Base-by-base conservation (phyloP, 1,140 invertebrate species). In the Drosophila yakuba region DNA sequence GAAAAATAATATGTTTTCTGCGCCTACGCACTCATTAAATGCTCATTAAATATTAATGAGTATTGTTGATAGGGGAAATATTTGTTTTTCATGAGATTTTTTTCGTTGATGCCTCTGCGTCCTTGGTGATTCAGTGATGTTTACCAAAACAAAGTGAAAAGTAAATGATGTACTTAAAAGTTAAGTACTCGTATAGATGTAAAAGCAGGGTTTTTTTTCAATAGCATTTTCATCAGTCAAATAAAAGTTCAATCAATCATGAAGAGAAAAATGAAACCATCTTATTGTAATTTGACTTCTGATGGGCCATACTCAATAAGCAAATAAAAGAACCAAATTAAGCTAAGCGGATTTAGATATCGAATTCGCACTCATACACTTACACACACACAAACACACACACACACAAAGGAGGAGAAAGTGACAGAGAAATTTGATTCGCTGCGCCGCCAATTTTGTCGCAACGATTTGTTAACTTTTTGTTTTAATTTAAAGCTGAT, bases 11-110 rank as follows among this genome's bases (percentile, higher is more conserved):
- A 50, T 57, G 32, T 69, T 69, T 38, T 71, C 12, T 50, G 10
- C 43, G 17, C 43, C 66, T 14, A 58, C 52, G 68, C 68, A 48
- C 66, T 58, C 68, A 71, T 71, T 72, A 41, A 71, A 50, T 20
- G 44, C 28, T 50, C 41, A 72, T 72, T 72, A 58, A 71, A 71
- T 72, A 71, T 71, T 72, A 72, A 72, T 72, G 52, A 67, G 43
- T 45, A 36, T 25, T 41, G n/a, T 20, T 71, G 43, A 71, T 48
- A 39, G 51, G 36, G 15, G n/a, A 35, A 56, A 69, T 56, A 35
- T 39, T 47, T 55, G 50, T 69, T 69, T 68, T 56, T 39, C 38
- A 44, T 56, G 48, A 3, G 32, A 39, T 50, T 62, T 50, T 59
- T 23, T 59, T 7, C 3, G 3, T 36, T 45, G 11, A 44, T 51